These are phyloP conservation scores for Falco peregrinus DNA, from an alignment of 2,797 vertebrate genomes.

Conservation along the genomic window DNA sequence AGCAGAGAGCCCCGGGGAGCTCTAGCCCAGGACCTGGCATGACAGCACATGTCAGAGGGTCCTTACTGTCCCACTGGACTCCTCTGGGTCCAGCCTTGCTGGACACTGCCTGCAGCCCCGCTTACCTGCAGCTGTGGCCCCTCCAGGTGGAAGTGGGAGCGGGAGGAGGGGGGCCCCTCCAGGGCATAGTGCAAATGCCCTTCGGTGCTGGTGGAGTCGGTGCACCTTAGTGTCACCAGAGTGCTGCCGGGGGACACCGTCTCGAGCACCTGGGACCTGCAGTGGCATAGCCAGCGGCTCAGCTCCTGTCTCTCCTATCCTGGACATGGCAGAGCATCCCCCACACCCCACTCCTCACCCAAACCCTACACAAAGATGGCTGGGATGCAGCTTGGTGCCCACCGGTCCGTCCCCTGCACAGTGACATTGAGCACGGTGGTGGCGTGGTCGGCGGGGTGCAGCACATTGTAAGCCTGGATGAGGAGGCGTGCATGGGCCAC, in stretches of 20 bases:
- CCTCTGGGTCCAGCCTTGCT: fast-evolving
- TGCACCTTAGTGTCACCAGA: constrained; percentile 66
- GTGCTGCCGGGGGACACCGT: neutral
- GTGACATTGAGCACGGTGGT: constrained; percentile 46
- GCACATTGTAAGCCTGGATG: constrained; percentile 64
- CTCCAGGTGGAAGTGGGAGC: constrained; percentile 59
- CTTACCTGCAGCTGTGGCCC: constrained; percentile 68
- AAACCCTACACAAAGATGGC: constrained; percentile 62
- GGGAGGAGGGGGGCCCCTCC: neutral
- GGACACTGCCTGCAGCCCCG: fast-evolving
- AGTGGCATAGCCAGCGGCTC: neutral
- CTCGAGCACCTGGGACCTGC: constrained; percentile 72
- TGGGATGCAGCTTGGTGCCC: constrained; percentile 67
- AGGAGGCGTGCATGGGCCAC: neutral
- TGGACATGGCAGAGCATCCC: neutral
- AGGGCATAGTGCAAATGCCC: constrained; percentile 62
- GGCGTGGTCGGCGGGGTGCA: neutral
- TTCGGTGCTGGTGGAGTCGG: neutral
- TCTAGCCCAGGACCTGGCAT: fast-evolving
- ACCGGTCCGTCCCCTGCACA: constrained; percentile 14
- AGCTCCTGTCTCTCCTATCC: fast-evolving
- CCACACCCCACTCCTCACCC: fast-evolving
- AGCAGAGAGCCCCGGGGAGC: neutral
- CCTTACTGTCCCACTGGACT: neutral
- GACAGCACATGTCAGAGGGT: neutral